Evolutionary conservation across 2,888 invertebrate species (phyloP), one percentile per base, ranked within the genome.

Genomic region (Drosophila cognata): DNA sequence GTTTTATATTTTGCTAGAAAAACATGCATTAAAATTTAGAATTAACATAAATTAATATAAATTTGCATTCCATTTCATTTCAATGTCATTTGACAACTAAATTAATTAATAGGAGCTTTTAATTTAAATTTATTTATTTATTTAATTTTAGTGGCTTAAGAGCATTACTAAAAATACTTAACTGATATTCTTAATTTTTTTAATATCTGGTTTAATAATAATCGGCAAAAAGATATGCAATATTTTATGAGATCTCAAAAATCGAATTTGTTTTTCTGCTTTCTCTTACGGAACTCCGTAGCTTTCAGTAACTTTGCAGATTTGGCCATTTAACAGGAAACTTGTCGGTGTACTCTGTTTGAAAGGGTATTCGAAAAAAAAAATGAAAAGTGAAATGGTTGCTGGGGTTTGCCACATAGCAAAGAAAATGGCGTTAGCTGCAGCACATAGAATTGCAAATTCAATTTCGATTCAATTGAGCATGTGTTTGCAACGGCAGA

Each of bases 381-480:
- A 57, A 43, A 69, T 21, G 51, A 48, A 50, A 48, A 52, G 43
- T 50, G 51, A 51, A 58, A 57, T 71, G 64, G 46, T 71, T 48
- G 70, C 58, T 75, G 60, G 75, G 62, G 69, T 65, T 76, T 74
- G 70, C 77, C 71, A 69, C 74, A 79, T 74, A 72, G 75, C 79
- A 88, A 88, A 75, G 84, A 86, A 82, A 88, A 88, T 82, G 86
- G 84, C 84, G 81, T 82, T 84, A 82, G 83, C 79, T 79, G 72
- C 81, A 82, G 79, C 77, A 80, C 82, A 83, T 84, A 86, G 87
- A 87, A 87, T 88, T 88, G 88, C 87, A 87, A 88, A 88, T 88
- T 88, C 87, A 87, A 88, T 88, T 88, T 87, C 88, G 83, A 88
- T 88, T 88, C 87, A 88, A 88, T 88, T 88, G 88, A 84, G 88